phyloP scores from a whole-genome alignment of 2,113 vertebrate species.

The Procavia capensis region DNA sequence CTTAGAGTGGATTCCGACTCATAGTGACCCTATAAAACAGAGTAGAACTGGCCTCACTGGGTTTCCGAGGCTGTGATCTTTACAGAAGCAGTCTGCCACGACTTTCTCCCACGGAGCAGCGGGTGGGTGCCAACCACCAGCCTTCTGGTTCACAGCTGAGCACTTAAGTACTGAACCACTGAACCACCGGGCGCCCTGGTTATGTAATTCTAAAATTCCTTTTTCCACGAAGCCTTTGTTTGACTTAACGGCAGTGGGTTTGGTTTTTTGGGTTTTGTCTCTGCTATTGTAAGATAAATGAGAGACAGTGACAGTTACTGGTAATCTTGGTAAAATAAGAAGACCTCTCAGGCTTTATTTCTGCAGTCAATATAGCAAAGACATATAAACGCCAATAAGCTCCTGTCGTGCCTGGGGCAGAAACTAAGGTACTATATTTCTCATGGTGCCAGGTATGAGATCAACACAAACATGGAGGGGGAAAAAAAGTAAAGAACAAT shows the following conservation, averaged over 20 bases:
- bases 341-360: slow-evolving; percentile 4
- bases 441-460: slow-evolving; percentile 52
- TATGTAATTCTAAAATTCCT: neutral
- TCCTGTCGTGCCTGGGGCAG: neutral
- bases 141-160: neutral
- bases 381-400: neutral
- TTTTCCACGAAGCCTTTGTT: neutral
- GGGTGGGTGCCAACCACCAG: neutral
- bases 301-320: neutral
- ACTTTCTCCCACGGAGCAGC: neutral
- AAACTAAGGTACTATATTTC: slow-evolving; percentile 48
- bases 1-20: neutral
- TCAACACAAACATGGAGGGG: slow-evolving; percentile 20
- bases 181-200: neutral
- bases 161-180: neutral
- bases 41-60: neutral
- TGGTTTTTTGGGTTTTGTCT: too few species aligned
- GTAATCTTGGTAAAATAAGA: neutral
- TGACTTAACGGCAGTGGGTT: too few species aligned
- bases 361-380: slow-evolving; percentile 52
- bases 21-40: neutral
- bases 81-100: neutral
- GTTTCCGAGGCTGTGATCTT: neutral
- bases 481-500: slow-evolving; percentile 1
- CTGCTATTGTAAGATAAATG: neutral